Conservation (phyloP, 2,888 invertebrate species). For the Aplocera efformata region DNA sequence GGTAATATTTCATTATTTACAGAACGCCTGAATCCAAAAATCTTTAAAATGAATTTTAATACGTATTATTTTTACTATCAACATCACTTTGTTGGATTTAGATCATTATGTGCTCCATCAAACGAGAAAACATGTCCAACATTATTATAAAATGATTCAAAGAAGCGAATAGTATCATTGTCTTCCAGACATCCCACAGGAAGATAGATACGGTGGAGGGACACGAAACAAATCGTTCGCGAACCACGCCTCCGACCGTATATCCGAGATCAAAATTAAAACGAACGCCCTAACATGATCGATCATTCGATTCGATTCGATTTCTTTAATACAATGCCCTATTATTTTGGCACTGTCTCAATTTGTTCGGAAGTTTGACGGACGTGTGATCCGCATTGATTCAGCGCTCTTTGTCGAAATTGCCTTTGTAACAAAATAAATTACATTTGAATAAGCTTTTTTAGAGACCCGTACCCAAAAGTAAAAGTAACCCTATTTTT, state of each 20-base stretch:
- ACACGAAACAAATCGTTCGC: slow-evolving; percentile 76
- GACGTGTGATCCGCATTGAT: slow-evolving; percentile 59
- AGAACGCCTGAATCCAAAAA: no score
- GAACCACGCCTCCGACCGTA: slow-evolving; percentile 72
- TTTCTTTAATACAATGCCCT: slow-evolving; percentile 72
- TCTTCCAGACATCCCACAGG: slow-evolving; percentile 22
- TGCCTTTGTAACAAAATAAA: slow-evolving; percentile 36
- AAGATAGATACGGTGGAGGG: slow-evolving; percentile 42
- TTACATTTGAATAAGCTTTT: no score
- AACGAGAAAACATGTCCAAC: neutral
- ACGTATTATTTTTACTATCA: no score
- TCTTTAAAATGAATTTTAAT: no score
- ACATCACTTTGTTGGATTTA: no score
- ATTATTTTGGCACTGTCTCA: slow-evolving; percentile 74
- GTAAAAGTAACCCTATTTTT: no score
- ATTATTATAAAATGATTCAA: slow-evolving; percentile 5
- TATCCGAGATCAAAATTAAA: slow-evolving; percentile 77
- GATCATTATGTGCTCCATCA: neutral
- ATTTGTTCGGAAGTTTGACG: slow-evolving; percentile 61
- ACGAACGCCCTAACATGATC: slow-evolving; percentile 74
- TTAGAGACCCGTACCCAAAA: no score
- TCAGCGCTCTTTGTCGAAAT: slow-evolving; percentile 50
- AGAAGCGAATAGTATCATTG: slow-evolving; percentile 12
- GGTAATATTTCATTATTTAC: no score
- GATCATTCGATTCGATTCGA: slow-evolving; percentile 78